Evolutionary conservation across 2,888 invertebrate species (phyloP).

Genomic region (Melanotus villosus): DNA sequence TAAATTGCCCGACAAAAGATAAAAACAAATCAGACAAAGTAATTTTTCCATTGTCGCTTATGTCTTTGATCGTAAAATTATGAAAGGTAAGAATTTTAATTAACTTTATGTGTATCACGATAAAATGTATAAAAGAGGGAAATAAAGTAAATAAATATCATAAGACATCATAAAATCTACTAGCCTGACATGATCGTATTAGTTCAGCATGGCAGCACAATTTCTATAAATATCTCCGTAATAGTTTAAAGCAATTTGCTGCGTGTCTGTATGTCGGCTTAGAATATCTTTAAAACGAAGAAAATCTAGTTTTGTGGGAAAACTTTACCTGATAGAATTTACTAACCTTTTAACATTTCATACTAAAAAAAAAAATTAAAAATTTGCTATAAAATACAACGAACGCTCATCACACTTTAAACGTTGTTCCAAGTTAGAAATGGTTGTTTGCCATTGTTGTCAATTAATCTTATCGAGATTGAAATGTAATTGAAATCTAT

Average conservation of each 20-base stretch:
- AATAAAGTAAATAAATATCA: constrained; percentile 36
- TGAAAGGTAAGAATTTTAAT: constrained; percentile 38
- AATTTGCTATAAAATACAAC: no score
- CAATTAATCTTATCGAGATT: constrained; percentile 44
- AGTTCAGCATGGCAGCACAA: constrained; percentile 37
- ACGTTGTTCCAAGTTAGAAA: constrained; percentile 34
- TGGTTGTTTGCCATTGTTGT: constrained; percentile 28
- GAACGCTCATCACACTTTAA: no score
- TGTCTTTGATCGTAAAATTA: constrained; percentile 29
- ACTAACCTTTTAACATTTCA: no score
- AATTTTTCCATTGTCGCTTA: neutral
- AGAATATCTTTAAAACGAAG: constrained; percentile 1
- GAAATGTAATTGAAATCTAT: constrained; percentile 34
- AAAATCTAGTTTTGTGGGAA: neutral
- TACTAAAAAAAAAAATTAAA: no score
- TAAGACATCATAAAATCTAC: constrained; percentile 35
- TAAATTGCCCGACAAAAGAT: no score
- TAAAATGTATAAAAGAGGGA: constrained; percentile 30
- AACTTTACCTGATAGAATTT: no score
- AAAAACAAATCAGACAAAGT: no score
- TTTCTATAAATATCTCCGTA: constrained; percentile 37
- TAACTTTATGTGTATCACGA: constrained; percentile 29
- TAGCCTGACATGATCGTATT: constrained; percentile 34
- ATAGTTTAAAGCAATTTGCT: constrained; percentile 33
- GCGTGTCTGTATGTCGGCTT: constrained; percentile 23